Percentiles rank a stretch among this genome's conserved stretches.
These are phyloP conservation scores for Platysternon megacephalum DNA, from an alignment of 2,113 vertebrate genomes.

Conservation along the genomic window DNA sequence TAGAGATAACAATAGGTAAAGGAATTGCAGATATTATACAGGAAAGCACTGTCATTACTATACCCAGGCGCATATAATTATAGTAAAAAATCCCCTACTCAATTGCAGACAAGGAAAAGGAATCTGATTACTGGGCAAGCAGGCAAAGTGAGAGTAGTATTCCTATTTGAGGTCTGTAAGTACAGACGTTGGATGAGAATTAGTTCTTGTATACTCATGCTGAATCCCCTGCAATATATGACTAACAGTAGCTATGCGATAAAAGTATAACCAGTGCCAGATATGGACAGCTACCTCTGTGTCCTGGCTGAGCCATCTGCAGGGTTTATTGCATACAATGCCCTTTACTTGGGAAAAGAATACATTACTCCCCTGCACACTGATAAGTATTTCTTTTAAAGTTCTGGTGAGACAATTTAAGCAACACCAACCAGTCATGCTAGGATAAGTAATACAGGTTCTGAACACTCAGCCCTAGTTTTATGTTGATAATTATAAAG, in stretches of 20 bases:
- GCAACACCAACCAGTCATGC: slow-evolving; percentile 30
- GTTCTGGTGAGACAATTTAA: neutral
- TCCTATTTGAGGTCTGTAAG: neutral
- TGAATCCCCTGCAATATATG: neutral
- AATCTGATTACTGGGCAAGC: neutral
- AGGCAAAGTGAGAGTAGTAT: neutral
- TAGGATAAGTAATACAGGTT: slow-evolving; percentile 47
- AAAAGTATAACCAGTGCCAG: slow-evolving; percentile 31
- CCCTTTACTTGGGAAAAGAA: slow-evolving; percentile 42
- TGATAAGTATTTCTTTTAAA: slow-evolving; percentile 7
- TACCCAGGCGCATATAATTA: neutral
- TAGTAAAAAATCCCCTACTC: neutral
- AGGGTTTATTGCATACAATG: slow-evolving; percentile 31
- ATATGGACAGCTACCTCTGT: slow-evolving; percentile 25
- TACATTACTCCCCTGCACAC: neutral
- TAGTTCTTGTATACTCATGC: neutral
- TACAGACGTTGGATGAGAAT: neutral
- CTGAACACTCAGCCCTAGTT: slow-evolving; percentile 49
- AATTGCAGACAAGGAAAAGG: neutral
- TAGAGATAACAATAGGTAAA: neutral
- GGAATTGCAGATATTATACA: neutral
- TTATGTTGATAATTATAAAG: slow-evolving; percentile 66
- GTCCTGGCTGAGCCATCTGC: slow-evolving; percentile 23
- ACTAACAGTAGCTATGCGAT: neutral
- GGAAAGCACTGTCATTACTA: neutral